These are phyloP conservation scores for Epirrhoe tristata DNA, from an alignment of 2,888 invertebrate species.

Conservation along the genomic window DNA sequence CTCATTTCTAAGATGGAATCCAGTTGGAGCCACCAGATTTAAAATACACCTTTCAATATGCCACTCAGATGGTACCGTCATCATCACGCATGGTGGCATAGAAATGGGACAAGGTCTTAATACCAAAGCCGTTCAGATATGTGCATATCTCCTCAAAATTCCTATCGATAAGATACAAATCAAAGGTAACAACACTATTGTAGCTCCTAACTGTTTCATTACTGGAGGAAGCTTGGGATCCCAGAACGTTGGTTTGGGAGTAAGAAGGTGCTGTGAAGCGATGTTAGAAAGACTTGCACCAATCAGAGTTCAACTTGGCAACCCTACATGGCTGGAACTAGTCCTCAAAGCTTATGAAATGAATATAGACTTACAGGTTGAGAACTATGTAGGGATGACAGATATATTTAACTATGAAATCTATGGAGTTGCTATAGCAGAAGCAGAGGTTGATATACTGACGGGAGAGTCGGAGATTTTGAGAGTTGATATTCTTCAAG, in stretches of 20 bases:
- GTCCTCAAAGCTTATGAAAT: conserved; percentile 70
- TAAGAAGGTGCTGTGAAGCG: conserved; percentile 77
- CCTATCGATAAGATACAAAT: conserved; percentile 87
- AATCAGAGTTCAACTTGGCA: conserved; percentile 60
- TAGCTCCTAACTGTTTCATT: conserved; percentile 86
- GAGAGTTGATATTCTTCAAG: conserved; percentile 87
- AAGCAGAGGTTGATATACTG: conserved; percentile 89
- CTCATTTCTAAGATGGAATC: conserved; percentile 86
- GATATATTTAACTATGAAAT: conserved; percentile 60
- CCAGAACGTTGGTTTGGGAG: conserved; percentile 86
- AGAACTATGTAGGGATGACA: conserved; percentile 48
- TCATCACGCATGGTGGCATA: conserved; percentile 87
- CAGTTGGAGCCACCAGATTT: conserved; percentile 58
- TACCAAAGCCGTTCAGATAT: conserved; percentile 88
- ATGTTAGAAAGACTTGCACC: conserved; percentile 75
- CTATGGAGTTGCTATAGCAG: conserved; percentile 85
- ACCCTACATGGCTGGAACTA: conserved; percentile 80
- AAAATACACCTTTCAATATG: conserved; percentile 86
- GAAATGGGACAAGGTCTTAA: conserved; percentile 91
- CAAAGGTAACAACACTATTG: conserved; percentile 86
- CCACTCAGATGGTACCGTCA: conserved; percentile 85
- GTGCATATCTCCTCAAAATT: conserved; percentile 87
- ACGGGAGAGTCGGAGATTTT: conserved; percentile 87
- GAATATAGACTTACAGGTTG: conserved; percentile 61
- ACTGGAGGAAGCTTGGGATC: conserved; percentile 89